Conservation (phyloP, 2,113 vertebrate genomes). For the Dromiciops gliroides region DNA sequence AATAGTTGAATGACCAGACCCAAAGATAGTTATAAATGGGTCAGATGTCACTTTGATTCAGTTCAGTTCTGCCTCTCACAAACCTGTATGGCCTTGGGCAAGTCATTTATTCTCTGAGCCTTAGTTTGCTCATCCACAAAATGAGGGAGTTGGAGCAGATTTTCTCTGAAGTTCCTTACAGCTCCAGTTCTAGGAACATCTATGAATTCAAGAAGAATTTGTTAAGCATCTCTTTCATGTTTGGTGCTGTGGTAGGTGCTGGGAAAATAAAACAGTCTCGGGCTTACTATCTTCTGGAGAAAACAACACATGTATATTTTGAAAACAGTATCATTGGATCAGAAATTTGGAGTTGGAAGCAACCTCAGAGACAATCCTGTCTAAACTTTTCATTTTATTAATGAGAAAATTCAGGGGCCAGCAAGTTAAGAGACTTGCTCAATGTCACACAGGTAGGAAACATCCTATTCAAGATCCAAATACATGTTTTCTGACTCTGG, state of each 20-base stretch:
- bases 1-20: background rate
- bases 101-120: slow-evolving; percentile 30
- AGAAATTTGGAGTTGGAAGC: background rate
- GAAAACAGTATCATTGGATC: background rate
- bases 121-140: slow-evolving; percentile 15
- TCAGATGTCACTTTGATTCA: background rate
- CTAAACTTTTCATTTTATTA: background rate
- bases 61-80: background rate
- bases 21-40: background rate
- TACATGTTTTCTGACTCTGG: background rate
- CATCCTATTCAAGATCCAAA: background rate
- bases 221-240: background rate
- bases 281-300: background rate
- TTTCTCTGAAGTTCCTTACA: background rate
- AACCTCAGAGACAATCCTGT: background rate
- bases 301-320: background rate
- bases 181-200: background rate
- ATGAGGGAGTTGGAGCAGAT: slow-evolving; percentile 1
- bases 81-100: background rate
- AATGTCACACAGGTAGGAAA: background rate
- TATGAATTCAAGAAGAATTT: slow-evolving; percentile 9
- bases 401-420: background rate
- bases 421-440: background rate
- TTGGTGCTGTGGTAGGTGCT: background rate
- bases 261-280: background rate